These are phyloP conservation scores for Lymantria dispar DNA, from an alignment of 2,888 invertebrate species.

Conservation along the genomic window DNA sequence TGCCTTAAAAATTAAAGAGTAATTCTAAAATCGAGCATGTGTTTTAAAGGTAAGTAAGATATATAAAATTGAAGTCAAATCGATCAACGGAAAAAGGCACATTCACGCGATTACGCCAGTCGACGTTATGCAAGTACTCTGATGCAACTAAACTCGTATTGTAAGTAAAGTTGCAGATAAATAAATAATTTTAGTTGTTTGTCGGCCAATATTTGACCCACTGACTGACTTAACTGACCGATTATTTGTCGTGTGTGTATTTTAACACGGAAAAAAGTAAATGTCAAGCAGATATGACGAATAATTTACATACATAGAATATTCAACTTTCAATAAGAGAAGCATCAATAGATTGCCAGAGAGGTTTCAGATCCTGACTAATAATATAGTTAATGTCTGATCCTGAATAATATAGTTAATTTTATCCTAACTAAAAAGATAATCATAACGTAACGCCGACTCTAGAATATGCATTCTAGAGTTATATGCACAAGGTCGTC, in stretches of 20 bases:
- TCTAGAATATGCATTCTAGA: too few relatives aligned
- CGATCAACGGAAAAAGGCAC: conserved; percentile 34
- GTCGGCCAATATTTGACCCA: conserved; percentile 61
- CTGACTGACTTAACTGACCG: conserved; percentile 46
- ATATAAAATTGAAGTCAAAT: conserved; percentile 28
- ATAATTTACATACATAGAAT: neutral
- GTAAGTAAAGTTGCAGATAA: conserved; percentile 48
- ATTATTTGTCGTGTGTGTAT: conserved; percentile 24
- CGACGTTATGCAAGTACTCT: conserved; percentile 48
- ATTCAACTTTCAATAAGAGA: too few relatives aligned
- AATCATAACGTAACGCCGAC: too few relatives aligned
- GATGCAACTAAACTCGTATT: conserved; percentile 50
- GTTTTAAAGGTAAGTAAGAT: conserved; percentile 1
- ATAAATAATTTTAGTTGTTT: conserved; percentile 50
- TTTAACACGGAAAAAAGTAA: conserved; percentile 17
- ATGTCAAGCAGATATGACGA: conserved; percentile 19
- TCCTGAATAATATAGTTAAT: too few relatives aligned
- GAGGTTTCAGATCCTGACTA: too few relatives aligned
- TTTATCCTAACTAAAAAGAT: too few relatives aligned
- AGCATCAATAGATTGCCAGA: too few relatives aligned
- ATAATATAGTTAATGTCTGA: too few relatives aligned
- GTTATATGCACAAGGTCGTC: too few relatives aligned
- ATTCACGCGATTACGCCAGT: conserved; percentile 39
- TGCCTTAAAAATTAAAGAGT: neutral
- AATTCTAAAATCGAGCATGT: neutral